These are phyloP conservation scores for Acleris holmiana DNA, from an alignment of 2,888 invertebrate genomes.

Conservation along the genomic window DNA sequence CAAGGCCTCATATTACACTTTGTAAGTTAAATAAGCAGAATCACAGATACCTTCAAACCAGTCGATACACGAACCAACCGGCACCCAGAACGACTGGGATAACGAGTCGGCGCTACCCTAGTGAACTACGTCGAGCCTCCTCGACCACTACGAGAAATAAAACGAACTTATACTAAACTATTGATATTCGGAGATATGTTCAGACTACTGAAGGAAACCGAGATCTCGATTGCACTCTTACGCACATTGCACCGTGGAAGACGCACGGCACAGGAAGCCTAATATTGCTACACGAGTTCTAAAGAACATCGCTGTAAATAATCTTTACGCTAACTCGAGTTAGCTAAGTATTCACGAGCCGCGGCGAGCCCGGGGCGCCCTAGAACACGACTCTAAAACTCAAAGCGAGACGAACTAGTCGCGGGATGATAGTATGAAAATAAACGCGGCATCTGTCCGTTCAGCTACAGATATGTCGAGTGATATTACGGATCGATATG, in stretches of 20 bases:
- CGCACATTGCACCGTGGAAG: conserved; percentile 16
- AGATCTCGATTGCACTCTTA: conserved; percentile 35
- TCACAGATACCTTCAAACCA: not conserved
- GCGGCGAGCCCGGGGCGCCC: not conserved
- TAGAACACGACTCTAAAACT: not conserved
- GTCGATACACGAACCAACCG: not conserved
- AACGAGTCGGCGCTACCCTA: not conserved
- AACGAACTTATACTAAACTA: conserved; percentile 35
- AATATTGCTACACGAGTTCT: conserved; percentile 29
- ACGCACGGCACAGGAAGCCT: conserved; percentile 26
- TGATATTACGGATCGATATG: conserved; percentile 50
- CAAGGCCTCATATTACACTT: conserved; percentile 29
- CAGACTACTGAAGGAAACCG: conserved; percentile 24
- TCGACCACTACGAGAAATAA: conserved; percentile 9
- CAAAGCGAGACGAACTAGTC: conserved; percentile 8
- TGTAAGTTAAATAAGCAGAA: conserved; percentile 4
- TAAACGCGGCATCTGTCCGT: conserved; percentile 24
- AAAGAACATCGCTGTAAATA: conserved; percentile 23
- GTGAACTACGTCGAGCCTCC: not conserved
- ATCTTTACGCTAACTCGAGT: conserved; percentile 14
- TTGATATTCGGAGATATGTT: conserved; percentile 39
- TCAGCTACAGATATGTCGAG: conserved; percentile 47
- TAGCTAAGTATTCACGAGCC: not conserved
- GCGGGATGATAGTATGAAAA: conserved; percentile 12
- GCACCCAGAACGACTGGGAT: not conserved